Evolutionary conservation across 2,113 vertebrate species (phyloP).

Genomic region (Salvelinus fontinalis): DNA sequence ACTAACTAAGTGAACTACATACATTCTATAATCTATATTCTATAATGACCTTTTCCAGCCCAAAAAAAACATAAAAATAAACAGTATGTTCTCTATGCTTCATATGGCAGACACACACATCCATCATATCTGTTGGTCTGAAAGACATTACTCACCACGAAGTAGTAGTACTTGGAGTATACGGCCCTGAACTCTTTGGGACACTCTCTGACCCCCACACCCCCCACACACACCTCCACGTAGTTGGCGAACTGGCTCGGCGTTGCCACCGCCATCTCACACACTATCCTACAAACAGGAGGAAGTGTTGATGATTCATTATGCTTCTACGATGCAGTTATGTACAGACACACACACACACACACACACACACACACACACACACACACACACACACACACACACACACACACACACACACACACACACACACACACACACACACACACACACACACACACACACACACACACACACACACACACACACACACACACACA

Average conservation of each 20-base stretch:
- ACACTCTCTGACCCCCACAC: slow-evolving; percentile 87
- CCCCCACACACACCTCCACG: slow-evolving; percentile 90
- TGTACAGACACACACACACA: background rate
- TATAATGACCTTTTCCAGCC: too few species aligned
- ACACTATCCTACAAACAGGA: slow-evolving; percentile 84
- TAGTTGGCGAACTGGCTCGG: slow-evolving; percentile 92
- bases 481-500: background rate
- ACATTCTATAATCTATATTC: too few species aligned
- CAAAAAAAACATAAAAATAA: background rate
- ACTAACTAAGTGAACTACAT: too few species aligned
- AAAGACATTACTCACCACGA: slow-evolving; percentile 85
- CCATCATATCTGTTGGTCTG: background rate
- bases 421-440: too few species aligned
- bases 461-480: background rate
- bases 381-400: too few species aligned
- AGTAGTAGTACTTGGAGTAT: slow-evolving; percentile 93
- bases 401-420: too few species aligned
- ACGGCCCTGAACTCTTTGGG: slow-evolving; percentile 89
- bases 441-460: too few species aligned
- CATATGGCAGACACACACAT: background rate
- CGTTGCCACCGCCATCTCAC: slow-evolving; percentile 89
- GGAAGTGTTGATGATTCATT: background rate
- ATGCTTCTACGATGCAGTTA: background rate
- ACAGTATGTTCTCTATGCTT: too few species aligned
- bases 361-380: too few species aligned